Conservation (phyloP, 2,797 vertebrate species). For the Acipenser ruthenus region DNA sequence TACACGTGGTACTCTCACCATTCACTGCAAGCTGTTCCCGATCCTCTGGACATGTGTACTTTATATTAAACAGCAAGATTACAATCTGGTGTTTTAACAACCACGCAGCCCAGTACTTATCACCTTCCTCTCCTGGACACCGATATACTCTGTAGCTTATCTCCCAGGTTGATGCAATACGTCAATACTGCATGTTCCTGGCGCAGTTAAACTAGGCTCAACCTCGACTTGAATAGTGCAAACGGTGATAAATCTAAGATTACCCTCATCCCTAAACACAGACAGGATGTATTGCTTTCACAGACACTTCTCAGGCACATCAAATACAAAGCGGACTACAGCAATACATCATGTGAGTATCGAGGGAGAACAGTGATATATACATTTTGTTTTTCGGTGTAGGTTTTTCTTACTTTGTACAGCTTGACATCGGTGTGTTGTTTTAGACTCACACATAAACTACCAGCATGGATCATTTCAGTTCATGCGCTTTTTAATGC, state of each 20-base stretch:
- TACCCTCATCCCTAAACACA: constrained; percentile 20
- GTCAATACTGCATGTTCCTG: constrained; percentile 4
- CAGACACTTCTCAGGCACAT: constrained; percentile 19
- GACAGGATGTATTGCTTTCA: constrained; percentile 11
- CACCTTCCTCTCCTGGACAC: constrained; percentile 5
- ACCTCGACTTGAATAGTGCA: neutral
- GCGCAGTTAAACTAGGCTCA: constrained; percentile 6
- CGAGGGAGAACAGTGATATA: constrained; percentile 15
- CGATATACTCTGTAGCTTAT: neutral
- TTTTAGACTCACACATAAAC: constrained; percentile 11
- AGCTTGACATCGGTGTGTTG: constrained; percentile 9
- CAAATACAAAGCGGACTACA: constrained; percentile 13
- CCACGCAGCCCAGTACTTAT: neutral
- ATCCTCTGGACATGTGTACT: neutral
- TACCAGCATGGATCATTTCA: constrained; percentile 5
- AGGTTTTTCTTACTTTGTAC: constrained; percentile 10
- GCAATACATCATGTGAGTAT: constrained; percentile 19
- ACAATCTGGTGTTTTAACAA: too few relatives aligned
- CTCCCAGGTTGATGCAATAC: constrained; percentile 1
- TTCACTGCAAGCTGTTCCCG: too few relatives aligned
- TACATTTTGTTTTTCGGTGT: constrained; percentile 8
- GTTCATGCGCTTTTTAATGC: neutral
- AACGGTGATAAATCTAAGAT: constrained; percentile 14
- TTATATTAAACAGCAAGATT: neutral
- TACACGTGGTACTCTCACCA: too few relatives aligned